A percentile compares a stretch with the other conserved stretches of the same genome.
Conservation (phyloP, 2,888 invertebrate genomes). For the Cephus rjabovi region DNA sequence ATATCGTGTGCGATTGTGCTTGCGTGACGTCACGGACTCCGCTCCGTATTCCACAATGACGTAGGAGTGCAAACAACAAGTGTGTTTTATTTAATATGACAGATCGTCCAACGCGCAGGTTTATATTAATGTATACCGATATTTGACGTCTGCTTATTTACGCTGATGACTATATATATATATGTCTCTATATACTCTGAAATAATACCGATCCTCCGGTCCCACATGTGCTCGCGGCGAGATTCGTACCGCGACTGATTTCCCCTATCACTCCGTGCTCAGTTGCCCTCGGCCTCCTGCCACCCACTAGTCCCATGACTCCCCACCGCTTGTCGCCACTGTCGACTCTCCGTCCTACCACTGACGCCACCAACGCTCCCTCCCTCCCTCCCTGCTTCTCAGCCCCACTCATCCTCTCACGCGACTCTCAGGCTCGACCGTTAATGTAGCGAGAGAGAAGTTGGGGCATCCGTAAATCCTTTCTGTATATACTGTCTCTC, state of each 20-base stretch:
- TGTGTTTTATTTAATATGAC: conserved; percentile 6
- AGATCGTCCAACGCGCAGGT: neutral
- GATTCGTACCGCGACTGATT: conserved; percentile 56
- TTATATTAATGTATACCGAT: neutral
- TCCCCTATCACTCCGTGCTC: conserved; percentile 49
- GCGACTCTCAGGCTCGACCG: conserved; percentile 1
- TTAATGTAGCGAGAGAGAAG: conserved; percentile 1
- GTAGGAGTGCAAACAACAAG: conserved; percentile 18
- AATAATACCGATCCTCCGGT: neutral
- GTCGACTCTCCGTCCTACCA: neutral
- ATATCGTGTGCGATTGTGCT: neutral
- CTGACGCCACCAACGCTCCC: conserved; percentile 2
- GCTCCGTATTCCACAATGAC: conserved; percentile 30
- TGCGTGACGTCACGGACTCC: conserved; percentile 27
- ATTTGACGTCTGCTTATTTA: neutral
- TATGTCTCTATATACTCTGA: neutral
- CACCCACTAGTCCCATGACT: conserved; percentile 31
- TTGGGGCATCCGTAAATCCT: conserved; percentile 1
- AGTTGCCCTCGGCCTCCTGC: conserved; percentile 32
- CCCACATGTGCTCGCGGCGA: conserved; percentile 46
- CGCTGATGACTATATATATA: neutral
- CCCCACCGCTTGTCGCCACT: conserved; percentile 9
- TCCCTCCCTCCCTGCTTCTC: conserved; percentile 4
- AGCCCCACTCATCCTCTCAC: neutral
- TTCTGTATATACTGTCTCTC: neutral